Base-by-base conservation (phyloP, 1,140 invertebrate genomes). In the Drosophila pseudoobscura region DNA sequence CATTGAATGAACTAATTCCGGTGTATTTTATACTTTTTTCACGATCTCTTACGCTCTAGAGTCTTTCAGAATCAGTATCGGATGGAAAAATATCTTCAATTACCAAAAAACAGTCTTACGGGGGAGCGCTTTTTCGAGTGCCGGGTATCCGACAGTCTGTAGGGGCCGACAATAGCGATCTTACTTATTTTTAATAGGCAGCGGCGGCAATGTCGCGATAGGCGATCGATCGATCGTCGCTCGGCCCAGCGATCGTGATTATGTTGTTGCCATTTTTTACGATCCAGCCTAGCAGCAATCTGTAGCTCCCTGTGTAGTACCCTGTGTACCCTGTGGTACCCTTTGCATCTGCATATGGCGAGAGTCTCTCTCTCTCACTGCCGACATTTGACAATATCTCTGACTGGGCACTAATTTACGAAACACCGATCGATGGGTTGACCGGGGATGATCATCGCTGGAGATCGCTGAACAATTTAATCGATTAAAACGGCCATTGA, bases 231-330 rank as follows among this genome's bases (percentile, higher is more conserved):
- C 20, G 61, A 24, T 39, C 35, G 11, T 39, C 35, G 35, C 11
- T 39, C 35, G 35, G 59, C 11, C 24, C 50, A 22, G 26, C 57
- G 55, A 59, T 74, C 70, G 57, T 72, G 78, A 87, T 87, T 88
- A 88, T 87, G 82, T 87, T 87, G 82, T 87, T 88, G 78, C 62
- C 58, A 72, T 60, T 75, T 82, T 85, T 85, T 80, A 87, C 69
- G 80, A 85, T 60, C 76, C 20, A 62, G 74, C 69, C 68, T 69
- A 72, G 69, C 55, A 76, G 78, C 57, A 52, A 70, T 9, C 29
- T 76, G 54, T 52, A 43, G 72, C 45, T 74, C 11, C 13, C 54
- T 26, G 24, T 26, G 24, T 26, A 52, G 52, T 7, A 20, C 20
- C 39, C 17, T 55, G 20, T 13, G 35, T 52, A 43, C 35, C 11